Percentiles rank a stretch among this genome's conserved stretches.
Evolutionary conservation across 2,888 invertebrate species (phyloP).

Genomic region (Agrotis ipsilon): DNA sequence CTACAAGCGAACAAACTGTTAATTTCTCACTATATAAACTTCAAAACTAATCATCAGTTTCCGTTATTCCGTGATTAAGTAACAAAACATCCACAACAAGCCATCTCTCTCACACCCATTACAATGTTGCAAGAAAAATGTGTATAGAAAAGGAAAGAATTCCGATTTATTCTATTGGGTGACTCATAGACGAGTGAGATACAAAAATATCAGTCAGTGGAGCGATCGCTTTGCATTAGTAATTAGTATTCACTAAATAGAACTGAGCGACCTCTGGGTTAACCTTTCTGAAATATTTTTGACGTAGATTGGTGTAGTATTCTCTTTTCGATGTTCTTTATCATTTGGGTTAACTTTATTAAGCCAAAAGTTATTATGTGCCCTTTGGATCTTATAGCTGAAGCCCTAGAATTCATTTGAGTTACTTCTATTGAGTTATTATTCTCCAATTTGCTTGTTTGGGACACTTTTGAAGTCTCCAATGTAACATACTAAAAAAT

Average conservation of each 20-base stretch:
- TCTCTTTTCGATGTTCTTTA: neutral
- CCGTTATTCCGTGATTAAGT: constrained; percentile 3
- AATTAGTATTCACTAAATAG: constrained; percentile 20
- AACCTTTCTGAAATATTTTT: constrained; percentile 17
- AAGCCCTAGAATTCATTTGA: neutral
- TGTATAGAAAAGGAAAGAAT: neutral
- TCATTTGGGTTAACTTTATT: neutral
- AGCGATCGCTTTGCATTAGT: constrained; percentile 33
- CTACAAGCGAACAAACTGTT: neutral
- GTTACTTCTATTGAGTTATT: neutral
- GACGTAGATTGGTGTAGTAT: neutral
- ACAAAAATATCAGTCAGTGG: constrained; percentile 28
- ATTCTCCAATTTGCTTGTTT: neutral
- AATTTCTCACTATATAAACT: constrained; percentile 9
- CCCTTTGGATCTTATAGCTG: too few relatives aligned
- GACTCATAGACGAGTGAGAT: constrained; percentile 17
- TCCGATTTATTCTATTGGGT: constrained; percentile 9
- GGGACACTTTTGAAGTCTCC: too few relatives aligned
- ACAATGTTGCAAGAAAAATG: neutral
- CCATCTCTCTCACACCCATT: constrained; percentile 7
- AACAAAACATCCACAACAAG: neutral
- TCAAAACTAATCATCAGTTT: constrained; percentile 3
- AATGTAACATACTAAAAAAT: too few relatives aligned
- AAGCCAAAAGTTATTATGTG: too few relatives aligned
- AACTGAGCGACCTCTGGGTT: constrained; percentile 11